Percentiles rank a stretch among this genome's conserved stretches.
phyloP scores from a whole-genome alignment of 2,113 vertebrate species.

The Marmota flaviventris region DNA sequence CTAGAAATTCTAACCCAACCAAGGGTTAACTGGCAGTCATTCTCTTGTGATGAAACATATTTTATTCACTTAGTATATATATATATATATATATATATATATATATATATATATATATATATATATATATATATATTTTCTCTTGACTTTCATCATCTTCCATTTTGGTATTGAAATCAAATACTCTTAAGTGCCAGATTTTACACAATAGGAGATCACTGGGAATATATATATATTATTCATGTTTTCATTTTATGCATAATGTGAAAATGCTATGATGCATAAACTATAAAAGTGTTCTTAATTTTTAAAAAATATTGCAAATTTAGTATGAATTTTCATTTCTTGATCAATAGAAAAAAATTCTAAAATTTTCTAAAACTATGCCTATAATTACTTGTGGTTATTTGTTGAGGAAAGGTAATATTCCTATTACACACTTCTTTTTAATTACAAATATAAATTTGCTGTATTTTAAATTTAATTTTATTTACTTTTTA shows the following conservation, averaged over 20 bases:
- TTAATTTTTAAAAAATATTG: not conserved
- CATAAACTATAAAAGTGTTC: not conserved
- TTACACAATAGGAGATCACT: not conserved
- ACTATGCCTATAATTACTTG: not conserved
- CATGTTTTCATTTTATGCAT: not conserved
- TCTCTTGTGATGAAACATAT: not conserved
- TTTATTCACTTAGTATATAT: not conserved
- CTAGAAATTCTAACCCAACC: not conserved
- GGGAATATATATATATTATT: not conserved
- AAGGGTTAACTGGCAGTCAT: not conserved
- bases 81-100: not conserved
- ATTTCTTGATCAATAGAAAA: not conserved
- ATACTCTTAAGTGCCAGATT: not conserved
- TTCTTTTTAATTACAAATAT: conserved; percentile 56
- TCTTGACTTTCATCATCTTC: not conserved
- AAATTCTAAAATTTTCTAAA: not conserved
- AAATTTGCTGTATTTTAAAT: conserved; percentile 52
- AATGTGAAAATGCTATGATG: not conserved
- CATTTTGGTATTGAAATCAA: not conserved
- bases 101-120: no score
- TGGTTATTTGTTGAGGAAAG: not conserved
- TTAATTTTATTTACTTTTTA: conserved; percentile 58
- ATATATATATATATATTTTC: no score
- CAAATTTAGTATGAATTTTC: not conserved
- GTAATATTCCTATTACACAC: not conserved